A percentile compares a stretch with the other conserved stretches of the same genome.
phyloP scores from a whole-genome alignment of 2,113 vertebrate species.

The Speoplatyrhinus poulsoni region DNA sequence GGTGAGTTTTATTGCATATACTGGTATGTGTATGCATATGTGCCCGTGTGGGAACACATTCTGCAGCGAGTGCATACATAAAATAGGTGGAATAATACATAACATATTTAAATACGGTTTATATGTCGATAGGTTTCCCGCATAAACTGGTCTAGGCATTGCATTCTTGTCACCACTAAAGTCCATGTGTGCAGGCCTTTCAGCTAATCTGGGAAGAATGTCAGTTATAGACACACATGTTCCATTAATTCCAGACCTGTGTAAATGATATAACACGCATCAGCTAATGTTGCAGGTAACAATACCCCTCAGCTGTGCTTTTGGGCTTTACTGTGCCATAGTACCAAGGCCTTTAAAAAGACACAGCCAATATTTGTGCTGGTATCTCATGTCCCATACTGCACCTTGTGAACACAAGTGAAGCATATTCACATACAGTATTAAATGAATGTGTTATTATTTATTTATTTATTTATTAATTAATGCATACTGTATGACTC shows the following conservation, averaged over 20 bases:
- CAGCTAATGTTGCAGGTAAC: constrained; percentile 76
- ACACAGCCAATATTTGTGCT: constrained; percentile 26
- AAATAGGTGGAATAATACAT: constrained; percentile 1
- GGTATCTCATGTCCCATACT: constrained; percentile 40
- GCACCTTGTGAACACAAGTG: neutral
- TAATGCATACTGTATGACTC: neutral
- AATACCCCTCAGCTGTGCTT: constrained; percentile 67
- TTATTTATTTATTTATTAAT: constrained; percentile 9
- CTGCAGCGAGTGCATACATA: constrained; percentile 9
- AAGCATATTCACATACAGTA: neutral
- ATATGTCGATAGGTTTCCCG: constrained; percentile 65
- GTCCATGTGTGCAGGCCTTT: constrained; percentile 64
- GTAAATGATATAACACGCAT: constrained; percentile 73
- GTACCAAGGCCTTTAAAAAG: constrained; percentile 52
- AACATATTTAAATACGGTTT: constrained; percentile 22
- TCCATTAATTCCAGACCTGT: constrained; percentile 72
- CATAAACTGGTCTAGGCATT: constrained; percentile 55
- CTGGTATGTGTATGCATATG: neutral
- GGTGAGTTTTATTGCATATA: neutral
- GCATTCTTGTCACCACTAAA: constrained; percentile 65
- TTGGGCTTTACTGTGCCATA: constrained; percentile 57
- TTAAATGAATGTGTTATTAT: constrained; percentile 11
- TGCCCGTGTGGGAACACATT: neutral
- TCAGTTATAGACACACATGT: constrained; percentile 69
- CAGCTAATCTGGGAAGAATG: constrained; percentile 74